Evolutionary conservation across 2,113 vertebrate genomes (phyloP), one percentile per base, ranked within the genome.

Genomic region (Vulpes lagopus): DNA sequence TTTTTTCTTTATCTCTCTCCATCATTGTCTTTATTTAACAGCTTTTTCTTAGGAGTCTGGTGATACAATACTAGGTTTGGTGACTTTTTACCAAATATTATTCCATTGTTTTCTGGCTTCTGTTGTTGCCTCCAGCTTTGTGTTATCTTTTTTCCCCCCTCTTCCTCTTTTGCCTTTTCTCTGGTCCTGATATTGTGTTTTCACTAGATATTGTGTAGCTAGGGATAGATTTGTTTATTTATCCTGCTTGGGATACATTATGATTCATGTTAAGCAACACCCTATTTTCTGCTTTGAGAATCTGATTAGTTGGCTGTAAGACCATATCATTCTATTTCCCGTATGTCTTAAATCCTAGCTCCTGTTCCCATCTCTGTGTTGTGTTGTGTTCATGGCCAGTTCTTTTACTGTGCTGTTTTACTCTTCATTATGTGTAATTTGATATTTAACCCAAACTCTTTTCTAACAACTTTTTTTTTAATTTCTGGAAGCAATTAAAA

Each of bases 401-500:
- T 87, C 35, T 78, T 60, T 67, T 91, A 62, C 23, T 94, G n/a
- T 73, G 74, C 5, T 55, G 11, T 67, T 92, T 91, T 55, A n/a
- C 8, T 81, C 55, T 62, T 89, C 5, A 30, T 84, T 86, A 38
- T 43, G 8, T 51, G 35, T 38, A 65, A 84, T 80, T 16, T 84
- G 62, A 89, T 74, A 62, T 94, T 94, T 80, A 93, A 91, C 16
- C 3, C 8, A 69, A 76, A 69, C 5, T 62, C 49, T 91, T 25
- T 82, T 93, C 49, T 60, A 27, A 12, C 1, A 32, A 32, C 1
- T 22, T 43, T 87, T 51, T 84, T 74, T 86, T 17, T 51, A 7
- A 76, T 86, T 91, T 95, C 30, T 87, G 74, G 32, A 91, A 91
- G 8, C 11, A 73, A 88, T 93, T 67, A 65, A 6, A 16, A 81